phyloP scores from a whole-genome alignment of 2,797 vertebrate species.

The Acanthurus tractus region DNA sequence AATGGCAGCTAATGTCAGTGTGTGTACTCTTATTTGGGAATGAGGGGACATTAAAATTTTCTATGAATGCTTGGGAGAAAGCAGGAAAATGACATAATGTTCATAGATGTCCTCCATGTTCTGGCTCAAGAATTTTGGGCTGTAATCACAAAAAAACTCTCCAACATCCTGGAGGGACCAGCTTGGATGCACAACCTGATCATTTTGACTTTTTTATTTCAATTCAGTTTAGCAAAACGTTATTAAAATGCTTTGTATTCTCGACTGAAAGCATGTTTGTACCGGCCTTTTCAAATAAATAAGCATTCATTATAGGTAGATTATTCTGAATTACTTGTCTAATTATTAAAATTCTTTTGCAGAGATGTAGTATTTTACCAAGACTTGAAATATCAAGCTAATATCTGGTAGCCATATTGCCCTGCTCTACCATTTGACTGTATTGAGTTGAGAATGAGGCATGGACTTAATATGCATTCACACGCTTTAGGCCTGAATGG shows the following conservation, averaged over 20 bases:
- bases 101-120: conserved; percentile 20
- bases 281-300: conserved; percentile 36
- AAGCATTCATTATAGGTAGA: conserved; percentile 42
- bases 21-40: conserved; percentile 16
- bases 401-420: conserved; percentile 53
- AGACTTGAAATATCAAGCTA: conserved; percentile 36
- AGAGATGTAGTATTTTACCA: conserved; percentile 38
- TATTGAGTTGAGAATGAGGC: conserved; percentile 59
- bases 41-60: not conserved
- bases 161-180: conserved; percentile 21
- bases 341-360: conserved; percentile 39
- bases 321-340: conserved; percentile 51
- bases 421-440: conserved; percentile 43
- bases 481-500: conserved; percentile 34
- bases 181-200: conserved; percentile 8
- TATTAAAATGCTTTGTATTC: conserved; percentile 40
- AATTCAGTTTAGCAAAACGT: conserved; percentile 43
- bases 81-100: conserved; percentile 30
- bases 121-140: conserved; percentile 20
- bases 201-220: conserved; percentile 29
- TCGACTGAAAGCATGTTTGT: conserved; percentile 30
- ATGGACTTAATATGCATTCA: conserved; percentile 57
- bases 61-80: conserved; percentile 9
- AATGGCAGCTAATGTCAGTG: conserved; percentile 17
- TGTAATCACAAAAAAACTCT: conserved; percentile 7